phyloP scores from a whole-genome alignment of 2,888 invertebrate genomes.

The Allolobophora icterica region DNA sequence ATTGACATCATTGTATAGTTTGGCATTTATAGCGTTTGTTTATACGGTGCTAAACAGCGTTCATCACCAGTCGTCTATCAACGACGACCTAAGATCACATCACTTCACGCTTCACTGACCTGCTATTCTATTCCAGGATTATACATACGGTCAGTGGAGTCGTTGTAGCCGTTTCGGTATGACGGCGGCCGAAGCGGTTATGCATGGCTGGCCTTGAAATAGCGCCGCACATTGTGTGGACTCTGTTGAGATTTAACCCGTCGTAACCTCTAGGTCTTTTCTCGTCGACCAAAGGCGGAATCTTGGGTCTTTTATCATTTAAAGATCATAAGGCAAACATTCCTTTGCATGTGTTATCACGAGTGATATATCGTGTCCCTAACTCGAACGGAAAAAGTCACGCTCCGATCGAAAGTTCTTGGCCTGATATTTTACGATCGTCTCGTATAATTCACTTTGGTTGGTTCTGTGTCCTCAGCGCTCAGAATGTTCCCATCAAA shows the following conservation, averaged over 20 bases:
- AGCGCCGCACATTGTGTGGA: background rate
- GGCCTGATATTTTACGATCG: background rate
- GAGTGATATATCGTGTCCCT: background rate
- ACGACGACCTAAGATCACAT: too few relatives aligned
- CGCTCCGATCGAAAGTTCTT: background rate
- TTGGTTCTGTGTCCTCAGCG: background rate
- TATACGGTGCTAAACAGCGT: too few relatives aligned
- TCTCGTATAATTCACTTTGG: background rate
- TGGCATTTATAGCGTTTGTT: too few relatives aligned
- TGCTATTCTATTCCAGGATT: too few relatives aligned
- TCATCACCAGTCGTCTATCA: too few relatives aligned
- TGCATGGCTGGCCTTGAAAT: background rate
- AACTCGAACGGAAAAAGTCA: background rate
- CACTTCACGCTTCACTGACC: too few relatives aligned
- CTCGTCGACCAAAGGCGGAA: background rate
- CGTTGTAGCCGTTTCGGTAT: background rate
- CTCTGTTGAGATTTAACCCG: background rate
- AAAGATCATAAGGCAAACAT: background rate
- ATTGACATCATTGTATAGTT: too few relatives aligned
- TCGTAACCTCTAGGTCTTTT: background rate
- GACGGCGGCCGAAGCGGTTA: background rate
- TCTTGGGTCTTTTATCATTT: background rate
- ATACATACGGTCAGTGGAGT: background rate
- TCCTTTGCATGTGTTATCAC: background rate
- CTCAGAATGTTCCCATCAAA: background rate